Evolutionary conservation across 2,888 invertebrate genomes (phyloP).

Genomic region (Incurvaria masculella): DNA sequence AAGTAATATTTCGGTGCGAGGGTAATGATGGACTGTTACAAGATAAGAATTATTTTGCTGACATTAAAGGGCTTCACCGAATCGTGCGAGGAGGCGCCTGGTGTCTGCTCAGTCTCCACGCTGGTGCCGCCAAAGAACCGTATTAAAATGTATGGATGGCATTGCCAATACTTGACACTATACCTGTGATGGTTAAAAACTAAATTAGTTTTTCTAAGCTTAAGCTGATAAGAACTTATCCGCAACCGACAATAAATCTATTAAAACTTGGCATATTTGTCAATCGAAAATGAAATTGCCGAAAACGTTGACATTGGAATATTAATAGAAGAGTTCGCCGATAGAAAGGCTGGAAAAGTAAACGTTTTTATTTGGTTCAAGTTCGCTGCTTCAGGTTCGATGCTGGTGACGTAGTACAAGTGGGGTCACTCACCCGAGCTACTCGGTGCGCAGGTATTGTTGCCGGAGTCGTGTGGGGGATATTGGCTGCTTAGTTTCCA

Average conservation of each 20-base stretch:
- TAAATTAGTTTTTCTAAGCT: conserved; percentile 15
- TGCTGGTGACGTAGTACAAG: too few species aligned
- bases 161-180: too few species aligned
- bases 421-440: conserved; percentile 57
- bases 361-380: conserved; percentile 15
- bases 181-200: too few species aligned
- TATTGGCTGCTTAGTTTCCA: conserved; percentile 83
- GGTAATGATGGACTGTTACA: too few species aligned
- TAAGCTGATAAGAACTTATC: conserved; percentile 18
- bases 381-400: too few species aligned
- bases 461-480: conserved; percentile 80
- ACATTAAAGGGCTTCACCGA: too few species aligned
- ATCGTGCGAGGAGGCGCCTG: too few species aligned
- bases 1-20: too few species aligned
- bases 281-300: conserved; percentile 21
- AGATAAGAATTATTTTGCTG: too few species aligned
- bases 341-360: conserved; percentile 19
- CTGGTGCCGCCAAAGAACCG: too few species aligned
- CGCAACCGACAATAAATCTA: conserved; percentile 17
- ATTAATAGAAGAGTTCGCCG: conserved; percentile 19
- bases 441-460: conserved; percentile 87
- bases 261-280: conserved; percentile 19
- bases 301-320: conserved; percentile 17
- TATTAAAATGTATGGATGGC: too few species aligned
- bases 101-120: too few species aligned